phyloP scores from a whole-genome alignment of 2,888 invertebrate genomes.

The Drosophila anomelani region DNA sequence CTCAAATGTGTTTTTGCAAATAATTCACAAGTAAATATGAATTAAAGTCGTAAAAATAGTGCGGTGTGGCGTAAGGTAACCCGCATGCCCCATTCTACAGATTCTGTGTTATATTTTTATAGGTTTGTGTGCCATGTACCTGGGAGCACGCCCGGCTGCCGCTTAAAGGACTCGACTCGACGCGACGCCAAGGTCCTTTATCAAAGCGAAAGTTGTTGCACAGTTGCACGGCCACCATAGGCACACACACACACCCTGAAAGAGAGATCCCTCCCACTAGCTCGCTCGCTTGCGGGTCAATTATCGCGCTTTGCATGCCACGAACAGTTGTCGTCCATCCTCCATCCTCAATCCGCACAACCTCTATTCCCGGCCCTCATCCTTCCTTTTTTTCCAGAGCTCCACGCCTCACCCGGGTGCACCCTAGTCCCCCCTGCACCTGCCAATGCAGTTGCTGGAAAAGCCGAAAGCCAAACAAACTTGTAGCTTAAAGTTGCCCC shows the following conservation, averaged over 20 bases:
- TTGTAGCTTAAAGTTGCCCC: conserved; percentile 70
- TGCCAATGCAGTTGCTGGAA: conserved; percentile 23
- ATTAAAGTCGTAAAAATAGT: conserved; percentile 12
- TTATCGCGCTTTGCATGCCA: conserved; percentile 75
- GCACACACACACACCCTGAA: conserved; percentile 18
- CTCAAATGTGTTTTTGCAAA: not conserved
- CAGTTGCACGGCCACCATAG: conserved; percentile 67
- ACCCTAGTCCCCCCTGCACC: conserved; percentile 8
- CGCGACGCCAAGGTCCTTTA: conserved; percentile 76
- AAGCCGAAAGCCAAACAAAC: conserved; percentile 70
- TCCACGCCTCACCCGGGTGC: not conserved
- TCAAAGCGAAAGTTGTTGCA: conserved; percentile 80
- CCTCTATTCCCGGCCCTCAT: conserved; percentile 1
- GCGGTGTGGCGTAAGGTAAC: conserved; percentile 29
- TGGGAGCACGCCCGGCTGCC: conserved; percentile 65
- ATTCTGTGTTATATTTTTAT: conserved; percentile 22
- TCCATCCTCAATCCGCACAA: conserved; percentile 6
- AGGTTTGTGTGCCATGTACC: conserved; percentile 45
- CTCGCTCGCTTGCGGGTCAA: conserved; percentile 67
- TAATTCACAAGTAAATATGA: conserved; percentile 16
- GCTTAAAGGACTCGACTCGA: conserved; percentile 67
- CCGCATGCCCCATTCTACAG: conserved; percentile 34
- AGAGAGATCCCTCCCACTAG: conserved; percentile 22
- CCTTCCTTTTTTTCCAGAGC: not conserved
- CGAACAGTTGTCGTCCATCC: conserved; percentile 56